Conservation (phyloP, 2,113 vertebrate species). For the Bothrops jararaca region DNA sequence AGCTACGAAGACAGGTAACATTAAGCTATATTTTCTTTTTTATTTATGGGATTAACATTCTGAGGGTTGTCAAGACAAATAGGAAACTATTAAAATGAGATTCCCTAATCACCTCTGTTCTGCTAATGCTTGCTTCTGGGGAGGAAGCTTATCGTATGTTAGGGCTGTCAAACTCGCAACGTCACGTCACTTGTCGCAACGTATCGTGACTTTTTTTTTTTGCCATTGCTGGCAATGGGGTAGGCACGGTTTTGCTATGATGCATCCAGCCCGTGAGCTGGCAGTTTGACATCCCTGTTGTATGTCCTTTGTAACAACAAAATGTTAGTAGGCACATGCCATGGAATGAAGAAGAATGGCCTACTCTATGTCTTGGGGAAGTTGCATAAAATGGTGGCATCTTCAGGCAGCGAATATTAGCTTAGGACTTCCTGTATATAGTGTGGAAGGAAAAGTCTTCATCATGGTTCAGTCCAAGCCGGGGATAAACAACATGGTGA, state of each 20-base stretch:
- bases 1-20: neutral
- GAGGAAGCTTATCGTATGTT: neutral
- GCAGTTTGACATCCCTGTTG: too few species aligned
- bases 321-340: neutral
- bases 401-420: neutral
- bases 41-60: neutral
- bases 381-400: neutral
- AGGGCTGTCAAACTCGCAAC: too few species aligned
- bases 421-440: neutral
- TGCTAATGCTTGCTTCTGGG: neutral
- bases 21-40: neutral
- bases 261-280: too few species aligned
- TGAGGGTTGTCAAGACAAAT: neutral
- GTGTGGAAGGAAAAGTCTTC: too few species aligned
- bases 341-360: neutral
- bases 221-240: too few species aligned
- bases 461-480: too few species aligned
- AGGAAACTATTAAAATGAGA: neutral
- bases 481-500: too few species aligned
- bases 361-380: neutral
- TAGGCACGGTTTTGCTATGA: too few species aligned
- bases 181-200: too few species aligned
- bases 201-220: too few species aligned
- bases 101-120: conserved; percentile 15
- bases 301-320: neutral